Percentiles rank a stretch among this genome's conserved stretches.
These are phyloP conservation scores for Squalus acanthias DNA, from an alignment of 2,797 vertebrate genomes.

Conservation along the genomic window DNA sequence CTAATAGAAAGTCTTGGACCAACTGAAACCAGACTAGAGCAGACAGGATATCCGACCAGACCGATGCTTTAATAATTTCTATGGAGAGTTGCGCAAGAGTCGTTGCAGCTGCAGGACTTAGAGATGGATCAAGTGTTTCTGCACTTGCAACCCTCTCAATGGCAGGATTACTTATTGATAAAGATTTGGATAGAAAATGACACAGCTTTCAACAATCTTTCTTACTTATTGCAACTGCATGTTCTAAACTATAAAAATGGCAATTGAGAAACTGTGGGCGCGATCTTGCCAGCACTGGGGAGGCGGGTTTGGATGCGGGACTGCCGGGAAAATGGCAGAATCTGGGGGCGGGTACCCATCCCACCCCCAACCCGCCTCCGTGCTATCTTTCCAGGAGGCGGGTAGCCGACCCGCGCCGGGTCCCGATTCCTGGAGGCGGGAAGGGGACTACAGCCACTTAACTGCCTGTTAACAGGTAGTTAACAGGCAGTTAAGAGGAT, in stretches of 20 bases:
- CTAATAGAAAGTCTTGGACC: neutral
- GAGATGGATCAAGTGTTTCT: neutral
- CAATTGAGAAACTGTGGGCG: neutral
- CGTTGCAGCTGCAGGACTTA: constrained; percentile 13
- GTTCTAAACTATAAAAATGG: neutral
- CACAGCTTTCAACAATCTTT: neutral
- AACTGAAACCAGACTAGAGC: constrained; percentile 9
- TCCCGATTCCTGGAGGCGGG: too few species aligned
- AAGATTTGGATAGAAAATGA: neutral
- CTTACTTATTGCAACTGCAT: neutral
- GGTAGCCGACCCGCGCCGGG: too few species aligned
- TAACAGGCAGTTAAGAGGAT: too few species aligned
- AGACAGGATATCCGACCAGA: constrained; percentile 34
- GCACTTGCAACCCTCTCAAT: neutral
- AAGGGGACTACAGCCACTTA: too few species aligned
- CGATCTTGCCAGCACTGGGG: too few species aligned
- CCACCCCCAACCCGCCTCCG: too few species aligned
- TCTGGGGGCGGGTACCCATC: too few species aligned
- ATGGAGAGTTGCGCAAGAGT: neutral
- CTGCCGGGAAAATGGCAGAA: too few species aligned
- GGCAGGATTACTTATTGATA: neutral
- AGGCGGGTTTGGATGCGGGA: too few species aligned
- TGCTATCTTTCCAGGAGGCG: too few species aligned
- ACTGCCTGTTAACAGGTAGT: too few species aligned
- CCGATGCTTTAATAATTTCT: neutral